phyloP scores from a whole-genome alignment of 2,888 invertebrate genomes.

The Conops quadrifasciatus region DNA sequence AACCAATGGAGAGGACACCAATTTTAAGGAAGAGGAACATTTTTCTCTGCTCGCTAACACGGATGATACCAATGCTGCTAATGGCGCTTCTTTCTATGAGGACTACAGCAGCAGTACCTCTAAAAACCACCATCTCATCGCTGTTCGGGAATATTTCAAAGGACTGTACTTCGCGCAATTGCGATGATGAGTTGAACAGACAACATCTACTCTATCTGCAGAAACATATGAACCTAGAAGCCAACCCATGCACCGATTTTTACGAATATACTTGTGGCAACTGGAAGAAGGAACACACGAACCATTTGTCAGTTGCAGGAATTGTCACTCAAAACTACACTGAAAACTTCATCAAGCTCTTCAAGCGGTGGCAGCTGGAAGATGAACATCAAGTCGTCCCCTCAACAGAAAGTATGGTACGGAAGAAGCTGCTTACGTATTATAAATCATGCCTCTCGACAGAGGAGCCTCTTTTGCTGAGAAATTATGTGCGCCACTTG shows the following conservation, averaged over 20 bases:
- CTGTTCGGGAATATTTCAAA: constrained; percentile 43
- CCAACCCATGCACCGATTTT: constrained; percentile 54
- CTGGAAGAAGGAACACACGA: constrained; percentile 43
- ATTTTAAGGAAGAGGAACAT: too few relatives aligned
- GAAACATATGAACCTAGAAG: constrained; percentile 46
- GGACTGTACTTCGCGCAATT: constrained; percentile 47
- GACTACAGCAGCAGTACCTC: background rate
- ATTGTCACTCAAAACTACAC: background rate
- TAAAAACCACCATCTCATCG: too few relatives aligned
- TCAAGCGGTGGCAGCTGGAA: constrained; percentile 41
- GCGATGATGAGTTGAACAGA: constrained; percentile 48
- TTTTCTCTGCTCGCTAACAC: too few relatives aligned
- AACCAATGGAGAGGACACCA: constrained; percentile 52
- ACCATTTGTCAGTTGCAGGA: constrained; percentile 12
- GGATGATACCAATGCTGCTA: too few relatives aligned
- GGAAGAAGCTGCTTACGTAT: constrained; percentile 51
- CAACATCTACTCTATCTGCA: constrained; percentile 49
- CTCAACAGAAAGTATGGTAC: constrained; percentile 40
- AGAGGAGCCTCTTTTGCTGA: constrained; percentile 34
- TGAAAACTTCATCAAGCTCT: constrained; percentile 34
- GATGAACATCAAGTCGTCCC: background rate
- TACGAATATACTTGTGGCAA: constrained; percentile 54
- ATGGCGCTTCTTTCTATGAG: constrained; percentile 31
- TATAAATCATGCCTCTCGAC: constrained; percentile 46
- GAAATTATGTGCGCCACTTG: constrained; percentile 47